Evolutionary conservation across 1,140 invertebrate species (phyloP).

Genomic region (Bursaphelenchus mucronatus): DNA sequence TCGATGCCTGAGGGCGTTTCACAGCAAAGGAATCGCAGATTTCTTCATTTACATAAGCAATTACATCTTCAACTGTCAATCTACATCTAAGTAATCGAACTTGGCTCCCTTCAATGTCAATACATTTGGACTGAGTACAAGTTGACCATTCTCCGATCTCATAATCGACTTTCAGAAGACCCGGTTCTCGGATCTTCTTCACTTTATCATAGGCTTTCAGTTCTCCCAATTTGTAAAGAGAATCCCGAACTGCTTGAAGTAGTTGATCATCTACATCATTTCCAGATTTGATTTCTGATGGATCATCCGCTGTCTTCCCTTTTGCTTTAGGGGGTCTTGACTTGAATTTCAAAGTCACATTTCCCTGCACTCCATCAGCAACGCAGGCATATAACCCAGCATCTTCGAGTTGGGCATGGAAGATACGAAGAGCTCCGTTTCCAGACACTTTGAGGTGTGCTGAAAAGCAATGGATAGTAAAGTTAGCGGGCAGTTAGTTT

Average conservation of each 20-base stretch:
- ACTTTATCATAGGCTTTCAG: constrained; percentile 31
- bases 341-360: constrained; percentile 56
- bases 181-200: constrained; percentile 28
- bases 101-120: constrained; percentile 43
- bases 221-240: constrained; percentile 34
- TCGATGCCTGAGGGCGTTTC: constrained; percentile 38
- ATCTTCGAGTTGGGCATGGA: constrained; percentile 55
- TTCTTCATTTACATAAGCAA: constrained; percentile 45
- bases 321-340: constrained; percentile 18
- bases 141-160: constrained; percentile 48
- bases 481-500: neutral
- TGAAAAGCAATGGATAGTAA: constrained; percentile 31
- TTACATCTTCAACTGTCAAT: constrained; percentile 22
- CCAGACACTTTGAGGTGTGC: constrained; percentile 58
- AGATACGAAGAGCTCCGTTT: constrained; percentile 59
- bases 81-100: constrained; percentile 9
- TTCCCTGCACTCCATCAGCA: constrained; percentile 49
- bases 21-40: constrained; percentile 55
- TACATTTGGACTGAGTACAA: constrained; percentile 46
- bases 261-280: constrained; percentile 24
- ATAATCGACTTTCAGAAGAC: constrained; percentile 44
- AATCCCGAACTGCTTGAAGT: constrained; percentile 29
- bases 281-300: constrained; percentile 8
- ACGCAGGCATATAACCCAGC: constrained; percentile 58
- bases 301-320: constrained; percentile 18